Percentiles rank a stretch among this genome's conserved stretches.
Conservation (phyloP, 2,797 vertebrate genomes). For the Macroramphosus scolopax region DNA sequence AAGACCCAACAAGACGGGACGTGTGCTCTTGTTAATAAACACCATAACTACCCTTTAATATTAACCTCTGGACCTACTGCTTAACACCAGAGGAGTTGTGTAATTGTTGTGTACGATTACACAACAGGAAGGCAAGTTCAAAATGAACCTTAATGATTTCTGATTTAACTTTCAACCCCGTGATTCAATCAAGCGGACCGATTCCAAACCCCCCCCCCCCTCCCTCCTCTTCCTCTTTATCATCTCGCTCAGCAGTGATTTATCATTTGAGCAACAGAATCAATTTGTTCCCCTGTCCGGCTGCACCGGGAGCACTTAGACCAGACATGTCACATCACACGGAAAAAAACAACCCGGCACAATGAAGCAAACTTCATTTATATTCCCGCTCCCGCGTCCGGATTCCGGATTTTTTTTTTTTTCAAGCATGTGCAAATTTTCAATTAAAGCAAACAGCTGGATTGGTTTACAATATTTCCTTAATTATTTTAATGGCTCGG, state of each 20-base stretch:
- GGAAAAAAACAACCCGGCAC: slow-evolving; percentile 55
- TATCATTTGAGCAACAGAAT: slow-evolving; percentile 74
- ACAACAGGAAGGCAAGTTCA: slow-evolving; percentile 47
- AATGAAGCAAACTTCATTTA: slow-evolving; percentile 65
- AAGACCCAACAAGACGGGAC: too few species aligned
- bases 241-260: slow-evolving; percentile 64
- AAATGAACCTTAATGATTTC: slow-evolving; percentile 65
- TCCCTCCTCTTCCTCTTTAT: slow-evolving; percentile 71
- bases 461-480: slow-evolving; percentile 79
- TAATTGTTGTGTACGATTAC: slow-evolving; percentile 42
- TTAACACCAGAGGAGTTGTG: slow-evolving; percentile 46
- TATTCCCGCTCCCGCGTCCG: slow-evolving; percentile 54
- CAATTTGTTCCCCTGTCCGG: slow-evolving; percentile 71
- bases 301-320: slow-evolving; percentile 58
- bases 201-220: slow-evolving; percentile 77
- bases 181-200: slow-evolving; percentile 66
- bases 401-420: slow-evolving; percentile 67
- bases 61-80: slow-evolving; percentile 32
- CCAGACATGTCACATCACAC: slow-evolving; percentile 65
- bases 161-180: slow-evolving; percentile 65
- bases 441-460: slow-evolving; percentile 78
- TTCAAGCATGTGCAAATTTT: slow-evolving; percentile 66
- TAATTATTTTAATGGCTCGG: slow-evolving; percentile 79
- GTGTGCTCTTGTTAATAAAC: too few species aligned
- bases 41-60: too few species aligned